Evolutionary conservation across 23 tunicate species (phyloP).

Genomic region (Oikopleura dioica): DNA sequence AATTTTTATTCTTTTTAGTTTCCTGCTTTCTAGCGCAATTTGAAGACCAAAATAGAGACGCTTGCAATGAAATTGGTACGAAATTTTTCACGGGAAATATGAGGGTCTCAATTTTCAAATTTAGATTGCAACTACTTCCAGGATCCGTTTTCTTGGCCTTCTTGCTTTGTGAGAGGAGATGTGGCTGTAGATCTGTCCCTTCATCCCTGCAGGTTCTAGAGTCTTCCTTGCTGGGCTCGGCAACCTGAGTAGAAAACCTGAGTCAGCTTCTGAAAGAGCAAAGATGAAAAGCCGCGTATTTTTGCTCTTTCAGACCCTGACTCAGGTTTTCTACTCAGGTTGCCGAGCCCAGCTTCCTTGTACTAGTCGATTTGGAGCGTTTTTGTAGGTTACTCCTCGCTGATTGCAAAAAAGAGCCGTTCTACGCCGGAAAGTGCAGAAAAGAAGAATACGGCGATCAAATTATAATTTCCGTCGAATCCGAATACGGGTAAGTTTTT

Average conservation of each 20-base stretch:
- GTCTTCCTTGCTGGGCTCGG: neutral
- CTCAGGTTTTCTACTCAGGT: neutral
- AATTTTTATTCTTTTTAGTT: too few species aligned
- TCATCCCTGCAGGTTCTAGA: constrained; percentile 8
- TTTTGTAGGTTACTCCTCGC: neutral
- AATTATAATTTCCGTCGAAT: constrained; percentile 5
- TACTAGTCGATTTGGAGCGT: neutral
- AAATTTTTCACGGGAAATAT: too few species aligned
- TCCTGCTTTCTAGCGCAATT: too few species aligned
- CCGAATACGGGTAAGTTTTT: constrained; percentile 7
- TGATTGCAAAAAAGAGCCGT: neutral
- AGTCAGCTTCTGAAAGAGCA: neutral
- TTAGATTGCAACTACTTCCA: too few species aligned
- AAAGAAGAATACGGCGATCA: neutral
- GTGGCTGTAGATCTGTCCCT: neutral
- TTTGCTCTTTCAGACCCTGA: neutral
- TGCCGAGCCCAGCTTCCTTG: too few species aligned
- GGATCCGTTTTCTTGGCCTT: constrained; percentile 11
- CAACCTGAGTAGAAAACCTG: neutral
- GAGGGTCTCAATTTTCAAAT: too few species aligned
- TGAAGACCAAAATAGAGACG: too few species aligned
- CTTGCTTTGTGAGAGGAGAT: neutral
- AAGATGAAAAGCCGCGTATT: neutral
- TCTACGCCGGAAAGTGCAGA: neutral
- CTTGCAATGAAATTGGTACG: too few species aligned